phyloP scores from a whole-genome alignment of 2,888 invertebrate species.

The Nowickia ferox region DNA sequence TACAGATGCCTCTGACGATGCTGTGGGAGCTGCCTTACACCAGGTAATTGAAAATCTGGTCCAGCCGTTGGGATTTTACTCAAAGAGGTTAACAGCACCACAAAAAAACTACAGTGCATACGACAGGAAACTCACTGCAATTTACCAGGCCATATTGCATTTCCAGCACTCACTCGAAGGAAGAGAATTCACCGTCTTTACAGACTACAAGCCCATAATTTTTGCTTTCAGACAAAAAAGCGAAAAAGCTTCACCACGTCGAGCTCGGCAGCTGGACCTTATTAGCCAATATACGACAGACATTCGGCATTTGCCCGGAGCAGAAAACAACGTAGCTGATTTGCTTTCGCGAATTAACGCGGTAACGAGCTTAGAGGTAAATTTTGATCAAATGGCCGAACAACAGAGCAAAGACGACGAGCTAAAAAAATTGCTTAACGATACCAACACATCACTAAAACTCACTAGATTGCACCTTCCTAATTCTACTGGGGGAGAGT shows the following conservation, averaged over 20 bases:
- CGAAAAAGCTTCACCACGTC: background rate
- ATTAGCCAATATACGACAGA: constrained; percentile 14
- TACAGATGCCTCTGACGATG: constrained; percentile 60
- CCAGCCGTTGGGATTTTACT: constrained; percentile 56
- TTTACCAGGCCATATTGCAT: constrained; percentile 5
- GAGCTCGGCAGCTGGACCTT: background rate
- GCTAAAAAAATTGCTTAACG: background rate
- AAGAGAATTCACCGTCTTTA: background rate
- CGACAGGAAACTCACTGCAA: constrained; percentile 11
- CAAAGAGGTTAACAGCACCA: constrained; percentile 18
- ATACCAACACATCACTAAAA: background rate
- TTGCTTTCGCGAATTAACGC: constrained; percentile 1
- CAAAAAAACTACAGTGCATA: constrained; percentile 25
- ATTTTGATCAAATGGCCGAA: constrained; percentile 21
- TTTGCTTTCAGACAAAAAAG: constrained; percentile 29
- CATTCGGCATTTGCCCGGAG: constrained; percentile 7
- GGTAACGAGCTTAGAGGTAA: background rate
- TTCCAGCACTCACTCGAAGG: constrained; percentile 4
- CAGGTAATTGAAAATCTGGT: constrained; percentile 40
- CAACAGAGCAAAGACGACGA: background rate
- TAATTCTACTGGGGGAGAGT: background rate
- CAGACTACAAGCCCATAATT: constrained; percentile 19
- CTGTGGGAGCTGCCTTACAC: constrained; percentile 65
- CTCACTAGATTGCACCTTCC: background rate
- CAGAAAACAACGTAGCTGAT: constrained; percentile 11